Percentiles rank a stretch among this genome's conserved stretches.
phyloP scores from a whole-genome alignment of 2,888 invertebrate genomes.

The Protonemura montana region DNA sequence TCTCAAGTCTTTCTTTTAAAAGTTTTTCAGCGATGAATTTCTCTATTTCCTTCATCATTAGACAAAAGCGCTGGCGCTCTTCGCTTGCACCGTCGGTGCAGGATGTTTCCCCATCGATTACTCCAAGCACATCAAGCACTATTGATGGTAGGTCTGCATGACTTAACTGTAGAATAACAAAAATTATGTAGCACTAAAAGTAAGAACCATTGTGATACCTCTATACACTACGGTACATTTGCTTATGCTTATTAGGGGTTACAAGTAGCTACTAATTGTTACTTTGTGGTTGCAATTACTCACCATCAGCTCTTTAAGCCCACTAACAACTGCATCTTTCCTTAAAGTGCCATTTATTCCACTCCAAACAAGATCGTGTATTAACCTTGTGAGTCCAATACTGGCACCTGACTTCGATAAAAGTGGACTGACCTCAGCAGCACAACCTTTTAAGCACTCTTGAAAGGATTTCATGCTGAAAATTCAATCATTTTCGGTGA shows the following conservation, averaged over 20 bases:
- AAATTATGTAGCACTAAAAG: not conserved
- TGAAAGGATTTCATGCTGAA: constrained; percentile 72
- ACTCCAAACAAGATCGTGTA: constrained; percentile 83
- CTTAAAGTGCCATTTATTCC: constrained; percentile 79
- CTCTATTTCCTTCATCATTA: constrained; percentile 80
- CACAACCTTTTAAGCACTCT: constrained; percentile 57
- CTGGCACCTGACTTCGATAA: constrained; percentile 42
- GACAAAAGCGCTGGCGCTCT: constrained; percentile 78
- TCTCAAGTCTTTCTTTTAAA: constrained; percentile 90
- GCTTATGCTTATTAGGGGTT: too few relatives aligned
- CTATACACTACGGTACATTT: too few relatives aligned
- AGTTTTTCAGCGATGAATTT: constrained; percentile 84
- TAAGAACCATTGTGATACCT: not conserved
- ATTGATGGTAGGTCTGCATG: constrained; percentile 84
- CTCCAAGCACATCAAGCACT: constrained; percentile 83
- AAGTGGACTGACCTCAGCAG: constrained; percentile 63
- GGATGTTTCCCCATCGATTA: constrained; percentile 84
- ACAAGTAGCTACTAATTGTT: too few relatives aligned
- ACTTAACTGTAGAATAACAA: constrained; percentile 66
- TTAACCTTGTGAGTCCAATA: constrained; percentile 69
- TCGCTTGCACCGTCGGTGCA: constrained; percentile 71
- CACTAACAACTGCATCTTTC: constrained; percentile 77
- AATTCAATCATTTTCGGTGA: too few relatives aligned
- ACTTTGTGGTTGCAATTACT: constrained; percentile 56
- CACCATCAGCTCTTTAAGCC: constrained; percentile 80